Conservation (phyloP, 2,113 vertebrate genomes). For the Panthera tigris region DNA sequence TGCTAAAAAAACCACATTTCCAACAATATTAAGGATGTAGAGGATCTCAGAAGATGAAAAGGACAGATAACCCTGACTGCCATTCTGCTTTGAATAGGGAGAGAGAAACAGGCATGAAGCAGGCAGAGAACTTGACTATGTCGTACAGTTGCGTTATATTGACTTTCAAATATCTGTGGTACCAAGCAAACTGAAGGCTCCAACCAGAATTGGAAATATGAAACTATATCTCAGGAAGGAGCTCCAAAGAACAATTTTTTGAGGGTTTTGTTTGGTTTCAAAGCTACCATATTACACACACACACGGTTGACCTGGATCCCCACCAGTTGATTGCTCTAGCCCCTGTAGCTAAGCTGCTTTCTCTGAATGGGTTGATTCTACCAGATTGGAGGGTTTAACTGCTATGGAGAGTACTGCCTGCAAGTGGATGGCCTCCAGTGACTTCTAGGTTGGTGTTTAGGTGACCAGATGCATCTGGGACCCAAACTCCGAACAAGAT, state of each 20-base stretch:
- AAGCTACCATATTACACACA: neutral
- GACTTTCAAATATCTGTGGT: neutral
- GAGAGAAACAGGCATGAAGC: neutral
- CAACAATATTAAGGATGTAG: neutral
- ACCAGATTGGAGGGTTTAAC: neutral
- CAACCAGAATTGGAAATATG: neutral
- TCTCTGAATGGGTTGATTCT: neutral
- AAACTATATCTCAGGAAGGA: neutral
- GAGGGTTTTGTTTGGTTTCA: neutral
- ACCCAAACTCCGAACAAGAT: neutral
- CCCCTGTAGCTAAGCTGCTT: neutral
- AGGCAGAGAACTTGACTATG: neutral
- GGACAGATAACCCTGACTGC: neutral
- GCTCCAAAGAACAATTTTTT: neutral
- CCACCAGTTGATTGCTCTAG: neutral
- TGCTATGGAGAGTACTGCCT: neutral
- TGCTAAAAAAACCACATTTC: neutral
- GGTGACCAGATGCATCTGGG: neutral
- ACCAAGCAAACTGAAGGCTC: neutral
- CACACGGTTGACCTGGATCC: neutral
- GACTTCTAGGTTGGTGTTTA: neutral
- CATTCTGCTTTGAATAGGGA: neutral
- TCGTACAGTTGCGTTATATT: neutral
- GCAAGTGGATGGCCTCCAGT: neutral
- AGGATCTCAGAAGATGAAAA: neutral